phyloP scores from a whole-genome alignment of 1,140 invertebrate species.

The Protaetia brevitarsis region DNA sequence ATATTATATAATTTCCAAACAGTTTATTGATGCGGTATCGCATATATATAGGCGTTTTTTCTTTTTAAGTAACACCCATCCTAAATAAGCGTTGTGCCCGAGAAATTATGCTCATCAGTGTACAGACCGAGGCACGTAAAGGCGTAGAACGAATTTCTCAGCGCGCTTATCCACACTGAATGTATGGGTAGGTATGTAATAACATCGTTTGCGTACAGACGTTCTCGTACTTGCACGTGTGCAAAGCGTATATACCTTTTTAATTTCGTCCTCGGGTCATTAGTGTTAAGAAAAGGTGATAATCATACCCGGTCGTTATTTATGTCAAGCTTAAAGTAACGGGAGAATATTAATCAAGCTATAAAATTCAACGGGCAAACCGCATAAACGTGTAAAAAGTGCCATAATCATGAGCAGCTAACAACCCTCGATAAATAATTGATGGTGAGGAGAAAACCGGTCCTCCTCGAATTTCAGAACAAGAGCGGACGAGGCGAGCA shows the following conservation, averaged over 20 bases:
- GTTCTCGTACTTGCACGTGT: background rate
- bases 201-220: background rate
- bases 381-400: constrained; percentile 49
- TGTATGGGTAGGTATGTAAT: background rate
- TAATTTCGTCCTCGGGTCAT: constrained; percentile 7
- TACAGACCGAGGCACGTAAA: background rate
- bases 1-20: too few relatives aligned
- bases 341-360: constrained; percentile 26
- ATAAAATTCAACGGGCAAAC: constrained; percentile 47
- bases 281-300: constrained; percentile 18
- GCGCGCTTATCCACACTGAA: background rate
- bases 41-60: too few relatives aligned
- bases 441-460: constrained; percentile 26
- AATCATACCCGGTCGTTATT: constrained; percentile 16
- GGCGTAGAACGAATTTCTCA: background rate
- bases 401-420: constrained; percentile 48
- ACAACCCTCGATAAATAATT: constrained; percentile 47
- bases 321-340: constrained; percentile 18
- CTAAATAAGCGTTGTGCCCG: too few relatives aligned
- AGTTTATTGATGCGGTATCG: too few relatives aligned
- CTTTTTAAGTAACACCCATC: too few relatives aligned
- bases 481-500: background rate
- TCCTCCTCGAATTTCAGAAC: constrained; percentile 18
- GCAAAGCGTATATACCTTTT: constrained; percentile 1
- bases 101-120: background rate